Percentiles rank a stretch among this genome's conserved stretches.
These are phyloP conservation scores for Nasonia vitripennis DNA, from an alignment of 1,140 invertebrate species.

Conservation along the genomic window DNA sequence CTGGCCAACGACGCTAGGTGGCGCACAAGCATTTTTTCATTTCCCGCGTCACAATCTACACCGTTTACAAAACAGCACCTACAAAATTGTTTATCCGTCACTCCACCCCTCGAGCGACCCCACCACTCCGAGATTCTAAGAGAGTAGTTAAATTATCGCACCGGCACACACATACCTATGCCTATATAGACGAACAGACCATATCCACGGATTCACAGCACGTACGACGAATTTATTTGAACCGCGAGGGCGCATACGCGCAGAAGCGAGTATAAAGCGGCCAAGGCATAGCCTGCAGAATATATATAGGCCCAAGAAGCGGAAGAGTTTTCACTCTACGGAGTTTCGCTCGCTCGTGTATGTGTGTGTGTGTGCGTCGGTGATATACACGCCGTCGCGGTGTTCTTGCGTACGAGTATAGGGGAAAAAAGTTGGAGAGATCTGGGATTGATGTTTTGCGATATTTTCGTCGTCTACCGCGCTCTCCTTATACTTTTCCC, in stretches of 20 bases:
- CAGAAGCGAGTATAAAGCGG: constrained; percentile 4
- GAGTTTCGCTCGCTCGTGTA: constrained; percentile 5
- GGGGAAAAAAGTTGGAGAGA: background rate
- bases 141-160: constrained; percentile 41
- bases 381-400: background rate
- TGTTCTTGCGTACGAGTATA: background rate
- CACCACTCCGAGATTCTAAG: background rate
- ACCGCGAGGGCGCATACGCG: background rate
- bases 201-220: constrained; percentile 28
- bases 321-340: constrained; percentile 26
- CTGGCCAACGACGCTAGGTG: no score
- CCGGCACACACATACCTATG: no score
- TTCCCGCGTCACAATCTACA: no score
- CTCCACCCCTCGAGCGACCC: no score
- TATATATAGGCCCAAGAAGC: background rate
- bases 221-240: constrained; percentile 45
- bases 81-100: background rate
- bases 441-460: background rate
- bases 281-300: background rate
- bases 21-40: no score
- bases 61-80: no score
- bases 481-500: background rate
- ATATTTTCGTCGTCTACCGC: background rate
- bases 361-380: background rate
- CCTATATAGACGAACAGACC: background rate